A percentile compares a stretch with the other conserved stretches of the same genome.
phyloP scores from a whole-genome alignment of 2,888 invertebrate species.

The Zelleria hepariella region DNA sequence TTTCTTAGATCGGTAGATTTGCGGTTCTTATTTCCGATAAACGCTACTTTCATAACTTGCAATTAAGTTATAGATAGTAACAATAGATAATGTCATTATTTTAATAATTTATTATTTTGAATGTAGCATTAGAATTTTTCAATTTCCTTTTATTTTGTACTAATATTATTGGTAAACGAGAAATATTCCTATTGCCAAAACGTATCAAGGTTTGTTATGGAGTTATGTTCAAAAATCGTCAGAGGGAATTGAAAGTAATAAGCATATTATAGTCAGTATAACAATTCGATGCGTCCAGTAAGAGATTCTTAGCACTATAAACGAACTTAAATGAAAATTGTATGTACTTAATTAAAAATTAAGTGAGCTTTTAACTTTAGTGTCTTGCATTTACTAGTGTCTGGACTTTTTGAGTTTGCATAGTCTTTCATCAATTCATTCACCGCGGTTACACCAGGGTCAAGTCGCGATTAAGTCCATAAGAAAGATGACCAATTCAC shows the following conservation, averaged over 20 bases:
- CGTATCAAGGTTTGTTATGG: not conserved
- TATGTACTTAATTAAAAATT: slow-evolving; percentile 61
- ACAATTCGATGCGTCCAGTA: slow-evolving; percentile 46
- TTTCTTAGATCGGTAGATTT: not conserved
- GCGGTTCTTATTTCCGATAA: not conserved
- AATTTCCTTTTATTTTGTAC: not conserved
- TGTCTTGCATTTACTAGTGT: slow-evolving; percentile 47
- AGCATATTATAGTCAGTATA: not conserved
- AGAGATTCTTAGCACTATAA: slow-evolving; percentile 46
- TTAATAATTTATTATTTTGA: not conserved
- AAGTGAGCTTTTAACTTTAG: slow-evolving; percentile 41
- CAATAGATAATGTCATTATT: not conserved
- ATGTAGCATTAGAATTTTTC: not conserved
- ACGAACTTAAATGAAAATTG: slow-evolving; percentile 47
- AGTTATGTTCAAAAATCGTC: not conserved
- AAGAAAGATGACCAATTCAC: too few relatives aligned
- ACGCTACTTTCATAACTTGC: not conserved
- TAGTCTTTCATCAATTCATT: too few relatives aligned
- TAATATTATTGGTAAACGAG: too few relatives aligned
- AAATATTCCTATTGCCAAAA: not conserved
- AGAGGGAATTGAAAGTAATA: slow-evolving; percentile 1
- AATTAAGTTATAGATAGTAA: not conserved
- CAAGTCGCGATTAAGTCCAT: too few relatives aligned
- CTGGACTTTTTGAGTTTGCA: slow-evolving; percentile 37
- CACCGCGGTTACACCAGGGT: too few relatives aligned